Conservation (phyloP, 2,888 invertebrate genomes). For the Gryllus longicercus region DNA sequence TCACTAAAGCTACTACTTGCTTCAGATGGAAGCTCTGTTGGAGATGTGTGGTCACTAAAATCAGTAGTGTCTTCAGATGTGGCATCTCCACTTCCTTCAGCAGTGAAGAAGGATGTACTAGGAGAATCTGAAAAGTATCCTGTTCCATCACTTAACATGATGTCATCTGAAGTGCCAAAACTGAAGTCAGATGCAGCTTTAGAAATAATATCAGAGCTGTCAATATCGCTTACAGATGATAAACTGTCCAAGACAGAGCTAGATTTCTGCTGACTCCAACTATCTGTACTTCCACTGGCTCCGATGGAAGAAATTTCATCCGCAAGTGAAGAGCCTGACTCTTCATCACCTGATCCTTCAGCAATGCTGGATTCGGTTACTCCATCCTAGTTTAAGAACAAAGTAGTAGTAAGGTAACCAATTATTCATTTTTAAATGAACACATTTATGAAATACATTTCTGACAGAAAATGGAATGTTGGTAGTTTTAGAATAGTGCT, state of each 20-base stretch:
- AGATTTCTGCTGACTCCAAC: no score
- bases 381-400: neutral
- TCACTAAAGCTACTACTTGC: constrained; percentile 35
- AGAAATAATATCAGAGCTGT: neutral
- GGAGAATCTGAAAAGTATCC: constrained; percentile 28
- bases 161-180: constrained; percentile 47
- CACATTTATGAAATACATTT: no score
- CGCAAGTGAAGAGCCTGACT: neutral
- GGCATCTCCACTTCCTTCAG: constrained; percentile 26
- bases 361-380: neutral
- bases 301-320: constrained; percentile 1
- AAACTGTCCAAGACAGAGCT: neutral
- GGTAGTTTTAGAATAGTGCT: no score
- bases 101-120: neutral
- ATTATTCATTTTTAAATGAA: no score
- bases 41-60: constrained; percentile 20
- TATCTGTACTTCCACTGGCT: neutral
- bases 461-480: no score
- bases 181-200: constrained; percentile 43
- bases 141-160: constrained; percentile 54
- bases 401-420: no score
- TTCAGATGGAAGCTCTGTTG: constrained; percentile 11
- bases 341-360: neutral
- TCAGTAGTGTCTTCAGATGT: constrained; percentile 30
- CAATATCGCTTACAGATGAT: constrained; percentile 18